A percentile compares a stretch with the other conserved stretches of the same genome.
Evolutionary conservation across 1,140 invertebrate species (phyloP).

Genomic region (Atta texana): DNA sequence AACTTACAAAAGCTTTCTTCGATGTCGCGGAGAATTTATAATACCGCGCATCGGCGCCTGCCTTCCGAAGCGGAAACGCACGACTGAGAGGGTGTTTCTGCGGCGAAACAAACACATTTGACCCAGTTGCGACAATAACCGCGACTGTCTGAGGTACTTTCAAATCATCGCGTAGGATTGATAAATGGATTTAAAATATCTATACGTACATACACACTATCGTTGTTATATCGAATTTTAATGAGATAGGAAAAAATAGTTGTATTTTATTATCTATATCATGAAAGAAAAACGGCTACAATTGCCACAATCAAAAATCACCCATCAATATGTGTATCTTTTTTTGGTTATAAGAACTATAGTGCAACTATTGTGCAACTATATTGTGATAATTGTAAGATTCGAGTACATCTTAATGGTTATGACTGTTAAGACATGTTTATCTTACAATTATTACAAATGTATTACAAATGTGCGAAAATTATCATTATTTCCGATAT

Average conservation of each 20-base stretch:
- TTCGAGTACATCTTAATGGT: no score
- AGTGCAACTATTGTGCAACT: no score
- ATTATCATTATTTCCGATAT: no score
- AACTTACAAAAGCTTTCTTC: slow-evolving; percentile 52
- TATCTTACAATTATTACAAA: no score
- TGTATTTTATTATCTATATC: background rate
- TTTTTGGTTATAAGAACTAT: no score
- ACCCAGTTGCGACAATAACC: slow-evolving; percentile 48
- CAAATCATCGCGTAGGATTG: background rate
- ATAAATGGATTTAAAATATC: slow-evolving; percentile 14
- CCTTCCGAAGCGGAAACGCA: slow-evolving; percentile 5
- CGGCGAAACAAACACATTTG: slow-evolving; percentile 29
- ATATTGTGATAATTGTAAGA: no score
- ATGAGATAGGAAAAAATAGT: background rate
- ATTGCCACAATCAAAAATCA: no score
- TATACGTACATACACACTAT: no score
- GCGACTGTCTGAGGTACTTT: background rate
- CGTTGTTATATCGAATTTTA: background rate
- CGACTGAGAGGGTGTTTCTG: slow-evolving; percentile 4
- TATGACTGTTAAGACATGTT: no score
- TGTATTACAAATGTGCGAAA: no score
- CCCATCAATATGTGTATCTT: no score
- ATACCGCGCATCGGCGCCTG: background rate
- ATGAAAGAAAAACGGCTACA: no score
- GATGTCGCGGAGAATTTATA: slow-evolving; percentile 13